phyloP scores from a whole-genome alignment of 2,797 vertebrate species.

The Molossus alvarezi region DNA sequence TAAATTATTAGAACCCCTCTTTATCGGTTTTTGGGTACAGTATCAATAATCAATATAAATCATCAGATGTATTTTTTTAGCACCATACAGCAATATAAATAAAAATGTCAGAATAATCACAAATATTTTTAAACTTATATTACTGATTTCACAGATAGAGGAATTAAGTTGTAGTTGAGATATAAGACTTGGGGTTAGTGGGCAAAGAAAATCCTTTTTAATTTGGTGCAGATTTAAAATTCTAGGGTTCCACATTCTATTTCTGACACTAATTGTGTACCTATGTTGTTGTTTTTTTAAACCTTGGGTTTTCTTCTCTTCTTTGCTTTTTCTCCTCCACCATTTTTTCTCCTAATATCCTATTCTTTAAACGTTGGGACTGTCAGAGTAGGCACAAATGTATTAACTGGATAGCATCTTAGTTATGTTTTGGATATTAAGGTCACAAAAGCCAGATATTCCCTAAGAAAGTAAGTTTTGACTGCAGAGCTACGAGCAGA shows the following conservation, averaged over 20 bases:
- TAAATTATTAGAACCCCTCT: slow-evolving; percentile 46
- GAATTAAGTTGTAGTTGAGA: slow-evolving; percentile 41
- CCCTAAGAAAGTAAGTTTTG: slow-evolving; percentile 13
- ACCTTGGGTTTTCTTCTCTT: neutral
- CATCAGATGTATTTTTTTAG: neutral
- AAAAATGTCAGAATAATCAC: slow-evolving; percentile 14
- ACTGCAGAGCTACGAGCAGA: neutral
- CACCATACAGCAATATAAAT: neutral
- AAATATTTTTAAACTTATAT: slow-evolving; percentile 21
- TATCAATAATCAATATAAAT: neutral
- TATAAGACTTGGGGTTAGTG: neutral
- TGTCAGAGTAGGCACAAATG: neutral
- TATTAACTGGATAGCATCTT: slow-evolving; percentile 9
- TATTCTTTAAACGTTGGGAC: neutral
- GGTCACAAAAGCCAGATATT: slow-evolving; percentile 45
- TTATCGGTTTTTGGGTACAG: neutral
- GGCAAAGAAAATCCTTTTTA: neutral
- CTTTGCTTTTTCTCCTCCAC: neutral
- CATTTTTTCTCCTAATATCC: neutral
- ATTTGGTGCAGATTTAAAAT: slow-evolving; percentile 51
- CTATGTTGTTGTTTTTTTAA: neutral
- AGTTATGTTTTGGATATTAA: neutral
- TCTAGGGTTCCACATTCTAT: neutral
- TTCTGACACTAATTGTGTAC: slow-evolving; percentile 32
- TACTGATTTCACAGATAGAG: slow-evolving; percentile 5